Evolutionary conservation across 2,888 invertebrate species (phyloP), one percentile per base, ranked within the genome.

Genomic region (Plusia festucae): DNA sequence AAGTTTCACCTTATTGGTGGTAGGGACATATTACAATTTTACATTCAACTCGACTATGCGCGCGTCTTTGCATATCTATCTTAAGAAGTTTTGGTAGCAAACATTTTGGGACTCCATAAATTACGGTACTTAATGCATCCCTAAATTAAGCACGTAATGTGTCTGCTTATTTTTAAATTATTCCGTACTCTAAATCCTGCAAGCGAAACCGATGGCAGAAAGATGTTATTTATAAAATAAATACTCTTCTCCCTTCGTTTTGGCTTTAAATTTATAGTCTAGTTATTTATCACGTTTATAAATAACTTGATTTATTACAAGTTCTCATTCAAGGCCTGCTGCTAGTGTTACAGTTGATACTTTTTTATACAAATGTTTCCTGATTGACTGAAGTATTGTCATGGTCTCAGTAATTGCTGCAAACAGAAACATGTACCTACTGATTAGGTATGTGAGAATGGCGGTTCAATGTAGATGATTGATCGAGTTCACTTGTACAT

Each of bases 401-500:
- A 66, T 53, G 27, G 60, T 58, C 59, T 54, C 51, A 34, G 65
- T 79, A 68, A 74, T 74, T 65, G 65, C 49, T 22, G 53, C 59
- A 46, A 44, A 70, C 54, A 70, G 58, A 70, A 67, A 76, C 46
- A 18, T 49, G 40, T n/a, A 40, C 34, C 44, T 66, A 76, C 65
- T 73, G 56, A 65, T 70, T 70, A 70, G 49, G 61, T 70, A 70
- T 52, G 61, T 70, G 61, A 44, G 53, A 65, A 59, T 73, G 51
- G 52, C 58, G 51, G 64, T 74, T 44, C 44, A 44, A 55, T 22
- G 51, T 56, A 24, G 65, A 64, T 68, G 68, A 82, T 79, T 69
- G 69, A 70, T 75, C 53, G 70, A 65, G 61, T 68, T 76, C 46
- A 60, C 53, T 76, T 68, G 69, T 65, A 67, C 60, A 51, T 73